phyloP scores from a whole-genome alignment of 2,113 vertebrate species.

The Triplophysa rosa region DNA sequence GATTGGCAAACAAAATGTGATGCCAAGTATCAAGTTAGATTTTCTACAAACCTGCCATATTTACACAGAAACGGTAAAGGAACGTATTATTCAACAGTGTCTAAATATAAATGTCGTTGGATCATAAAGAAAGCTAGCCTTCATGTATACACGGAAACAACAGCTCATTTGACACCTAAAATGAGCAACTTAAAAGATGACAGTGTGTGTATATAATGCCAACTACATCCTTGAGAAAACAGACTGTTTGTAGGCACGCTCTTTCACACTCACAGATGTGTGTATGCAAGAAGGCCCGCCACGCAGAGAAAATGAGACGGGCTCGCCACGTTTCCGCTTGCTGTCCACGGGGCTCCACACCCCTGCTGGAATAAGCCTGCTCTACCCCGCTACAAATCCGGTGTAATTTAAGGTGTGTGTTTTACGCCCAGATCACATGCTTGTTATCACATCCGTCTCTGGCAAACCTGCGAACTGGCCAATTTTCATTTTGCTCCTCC shows the following conservation, averaged over 20 bases:
- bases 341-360: conserved; percentile 47
- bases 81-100: no score
- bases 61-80: no score
- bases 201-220: not conserved
- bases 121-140: no score
- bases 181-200: conserved; percentile 8
- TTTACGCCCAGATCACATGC: conserved; percentile 43
- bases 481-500: conserved; percentile 29
- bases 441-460: conserved; percentile 42
- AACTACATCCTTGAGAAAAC: conserved; percentile 15
- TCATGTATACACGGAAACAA: conserved; percentile 15
- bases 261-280: conserved; percentile 22
- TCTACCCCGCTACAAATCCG: conserved; percentile 56
- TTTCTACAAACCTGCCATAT: no score
- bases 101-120: no score
- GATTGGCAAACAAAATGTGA: no score
- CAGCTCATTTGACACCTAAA: conserved; percentile 16
- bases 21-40: no score
- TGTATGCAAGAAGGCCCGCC: conserved; percentile 45
- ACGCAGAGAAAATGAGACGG: conserved; percentile 57
- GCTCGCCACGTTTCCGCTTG: conserved; percentile 12
- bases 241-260: conserved; percentile 8
- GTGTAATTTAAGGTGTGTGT: conserved; percentile 68
- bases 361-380: conserved; percentile 48
- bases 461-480: conserved; percentile 32